These are phyloP conservation scores for Lophura swinhoii DNA, from an alignment of 2,797 vertebrate species.

Conservation along the genomic window DNA sequence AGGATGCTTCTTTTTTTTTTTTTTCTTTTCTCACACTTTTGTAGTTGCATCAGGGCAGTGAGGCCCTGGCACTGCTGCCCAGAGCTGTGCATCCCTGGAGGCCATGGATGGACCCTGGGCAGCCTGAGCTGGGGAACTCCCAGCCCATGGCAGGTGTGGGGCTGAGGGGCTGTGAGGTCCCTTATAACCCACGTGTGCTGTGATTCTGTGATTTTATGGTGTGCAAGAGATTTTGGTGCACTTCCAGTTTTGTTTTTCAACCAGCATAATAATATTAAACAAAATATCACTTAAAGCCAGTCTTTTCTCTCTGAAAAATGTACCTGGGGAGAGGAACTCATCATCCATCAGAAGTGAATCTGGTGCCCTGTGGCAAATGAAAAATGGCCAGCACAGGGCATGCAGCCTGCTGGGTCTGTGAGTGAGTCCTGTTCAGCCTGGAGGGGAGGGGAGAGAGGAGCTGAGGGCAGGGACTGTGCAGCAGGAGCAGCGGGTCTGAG, in stretches of 20 bases:
- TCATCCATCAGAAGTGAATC: not conserved
- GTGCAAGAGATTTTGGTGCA: not conserved
- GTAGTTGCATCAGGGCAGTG: not conserved
- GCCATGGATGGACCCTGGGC: no score
- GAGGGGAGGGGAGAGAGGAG: not conserved
- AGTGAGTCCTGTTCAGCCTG: not conserved
- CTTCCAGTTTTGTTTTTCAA: not conserved
- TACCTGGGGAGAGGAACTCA: not conserved
- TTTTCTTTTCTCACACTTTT: no score
- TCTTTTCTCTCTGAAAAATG: not conserved
- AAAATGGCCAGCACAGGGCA: no score
- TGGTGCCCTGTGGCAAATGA: not conserved
- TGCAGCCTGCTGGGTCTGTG: accelerated
- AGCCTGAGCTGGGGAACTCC: not conserved
- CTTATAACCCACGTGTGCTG: no score
- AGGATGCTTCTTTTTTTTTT: accelerated
- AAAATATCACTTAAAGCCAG: not conserved
- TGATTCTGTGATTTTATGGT: no score
- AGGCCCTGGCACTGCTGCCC: not conserved
- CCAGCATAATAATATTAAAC: not conserved
- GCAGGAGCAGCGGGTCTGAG: not conserved
- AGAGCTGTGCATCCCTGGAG: not conserved
- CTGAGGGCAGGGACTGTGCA: not conserved
- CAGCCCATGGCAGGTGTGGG: not conserved
- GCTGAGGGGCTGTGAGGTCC: no score